Conservation (phyloP, 2,113 vertebrate species). For the Panurus biarmicus region DNA sequence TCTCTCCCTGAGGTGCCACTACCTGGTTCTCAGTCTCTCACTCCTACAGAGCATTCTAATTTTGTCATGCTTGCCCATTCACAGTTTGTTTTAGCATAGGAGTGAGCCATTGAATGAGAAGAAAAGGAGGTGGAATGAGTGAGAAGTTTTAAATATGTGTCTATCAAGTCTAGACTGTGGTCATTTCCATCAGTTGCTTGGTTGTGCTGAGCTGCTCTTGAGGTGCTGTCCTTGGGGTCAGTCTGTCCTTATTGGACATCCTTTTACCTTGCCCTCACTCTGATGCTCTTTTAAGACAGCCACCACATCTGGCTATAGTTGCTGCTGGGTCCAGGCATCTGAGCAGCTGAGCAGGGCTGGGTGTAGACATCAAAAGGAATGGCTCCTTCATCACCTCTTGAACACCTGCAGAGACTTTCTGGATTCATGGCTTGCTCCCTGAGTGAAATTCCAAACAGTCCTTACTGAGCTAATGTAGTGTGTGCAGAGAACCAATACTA, state of each 20-base stretch:
- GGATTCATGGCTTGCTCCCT: background rate
- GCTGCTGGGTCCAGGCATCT: background rate
- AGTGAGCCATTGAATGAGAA: background rate
- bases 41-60: background rate
- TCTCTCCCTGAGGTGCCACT: background rate
- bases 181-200: background rate
- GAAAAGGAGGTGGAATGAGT: background rate
- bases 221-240: background rate
- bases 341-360: background rate
- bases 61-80: background rate
- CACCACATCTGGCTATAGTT: background rate
- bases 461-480: background rate
- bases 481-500: background rate
- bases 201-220: background rate
- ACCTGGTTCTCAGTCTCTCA: background rate
- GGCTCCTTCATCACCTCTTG: background rate
- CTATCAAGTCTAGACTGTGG: background rate
- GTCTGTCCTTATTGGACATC: background rate
- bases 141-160: background rate
- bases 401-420: background rate
- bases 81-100: background rate
- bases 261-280: background rate
- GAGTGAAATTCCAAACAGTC: background rate
- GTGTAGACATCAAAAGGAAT: background rate
- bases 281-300: background rate